Base-by-base conservation (phyloP, 2,888 invertebrate genomes). In the Syrista parreyssii region DNA sequence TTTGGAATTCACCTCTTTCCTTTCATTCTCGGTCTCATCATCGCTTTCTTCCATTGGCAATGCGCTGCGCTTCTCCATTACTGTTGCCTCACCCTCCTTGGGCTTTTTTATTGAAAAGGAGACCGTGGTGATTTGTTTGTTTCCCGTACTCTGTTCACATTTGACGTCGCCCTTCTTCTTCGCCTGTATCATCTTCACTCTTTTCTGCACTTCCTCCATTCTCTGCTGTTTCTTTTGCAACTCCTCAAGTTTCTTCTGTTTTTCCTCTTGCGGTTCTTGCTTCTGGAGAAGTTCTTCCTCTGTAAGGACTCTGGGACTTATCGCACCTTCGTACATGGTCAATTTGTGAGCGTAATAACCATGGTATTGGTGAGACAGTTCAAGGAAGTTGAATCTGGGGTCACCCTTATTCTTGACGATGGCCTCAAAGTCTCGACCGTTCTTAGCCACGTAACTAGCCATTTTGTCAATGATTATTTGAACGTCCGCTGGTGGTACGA, bases 381-480 rank as follows among this genome's bases (percentile, higher is more conserved):
- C 94, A 1, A 99, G 92, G 91, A 99, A 99, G 34, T 95, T 95
- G 91, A 99, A 98, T 55, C 98, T 93, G 0, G 96, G 94, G 90
- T 98, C 98, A 76, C 95, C 95, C 88, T 96, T 97, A 4, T 95
- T 94, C 84, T 95, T 95, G 12, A 97, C 96, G 35, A 97, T 96
- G 68, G 96, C 95, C 86, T 99, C 99, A 89, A 99, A 99, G 86
- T 97, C 96, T 77, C 95, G 94, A 0, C 99, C 99, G 92, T 99
- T 99, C 85, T 98, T 97, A 1, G 97, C 96, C 0, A 99, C 99
- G 91, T 99, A 99, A 82, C 96, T 95, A 0, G 99, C 99, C 95
- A 99, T 98, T 92, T 98, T 98, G 91, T 98, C 98, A 79, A 99
- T 96, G 12, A 99, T 96, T 32, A 96, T 93, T 88, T 96, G 95